phyloP scores from a whole-genome alignment of 2,888 invertebrate genomes.

The Agrilus cyanescens region DNA sequence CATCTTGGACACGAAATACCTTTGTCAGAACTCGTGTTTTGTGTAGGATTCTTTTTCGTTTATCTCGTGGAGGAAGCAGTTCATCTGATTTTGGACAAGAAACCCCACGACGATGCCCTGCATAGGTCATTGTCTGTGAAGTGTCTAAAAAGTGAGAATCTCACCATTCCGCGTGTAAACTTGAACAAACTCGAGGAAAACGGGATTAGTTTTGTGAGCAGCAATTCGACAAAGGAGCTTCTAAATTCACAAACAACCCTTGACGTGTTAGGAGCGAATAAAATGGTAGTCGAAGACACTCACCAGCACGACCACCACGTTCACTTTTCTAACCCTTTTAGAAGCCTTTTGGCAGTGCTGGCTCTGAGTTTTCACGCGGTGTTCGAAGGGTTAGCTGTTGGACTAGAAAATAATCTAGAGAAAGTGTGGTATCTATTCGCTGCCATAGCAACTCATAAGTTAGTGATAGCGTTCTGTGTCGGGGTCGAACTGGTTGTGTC shows the following conservation, averaged over 20 bases:
- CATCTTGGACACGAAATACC: constrained; percentile 37
- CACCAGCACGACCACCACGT: constrained; percentile 16
- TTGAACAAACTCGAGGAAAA: constrained; percentile 30
- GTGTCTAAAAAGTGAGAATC: constrained; percentile 31
- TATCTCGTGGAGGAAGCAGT: constrained; percentile 51
- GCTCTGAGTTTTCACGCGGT: constrained; percentile 58
- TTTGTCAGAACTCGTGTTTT: constrained; percentile 46
- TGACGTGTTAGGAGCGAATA: constrained; percentile 16
- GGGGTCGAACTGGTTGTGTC: constrained; percentile 50
- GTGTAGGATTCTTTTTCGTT: constrained; percentile 51
- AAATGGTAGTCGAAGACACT: constrained; percentile 11
- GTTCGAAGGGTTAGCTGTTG: constrained; percentile 57
- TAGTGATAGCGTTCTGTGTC: constrained; percentile 55
- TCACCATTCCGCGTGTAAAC: constrained; percentile 30
- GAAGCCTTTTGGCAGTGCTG: constrained; percentile 48
- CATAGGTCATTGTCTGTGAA: constrained; percentile 44
- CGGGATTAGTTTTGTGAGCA: constrained; percentile 27
- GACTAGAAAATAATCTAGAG: constrained; percentile 45
- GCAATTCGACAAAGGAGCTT: constrained; percentile 28
- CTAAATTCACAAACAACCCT: constrained; percentile 26
- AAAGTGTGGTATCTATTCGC: constrained; percentile 50
- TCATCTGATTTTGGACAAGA: constrained; percentile 40
- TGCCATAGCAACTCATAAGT: constrained; percentile 55
- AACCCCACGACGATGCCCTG: constrained; percentile 36
- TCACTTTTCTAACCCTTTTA: constrained; percentile 33